Conservation (phyloP, 2,888 invertebrate genomes). For the Eupithecia inturbata region DNA sequence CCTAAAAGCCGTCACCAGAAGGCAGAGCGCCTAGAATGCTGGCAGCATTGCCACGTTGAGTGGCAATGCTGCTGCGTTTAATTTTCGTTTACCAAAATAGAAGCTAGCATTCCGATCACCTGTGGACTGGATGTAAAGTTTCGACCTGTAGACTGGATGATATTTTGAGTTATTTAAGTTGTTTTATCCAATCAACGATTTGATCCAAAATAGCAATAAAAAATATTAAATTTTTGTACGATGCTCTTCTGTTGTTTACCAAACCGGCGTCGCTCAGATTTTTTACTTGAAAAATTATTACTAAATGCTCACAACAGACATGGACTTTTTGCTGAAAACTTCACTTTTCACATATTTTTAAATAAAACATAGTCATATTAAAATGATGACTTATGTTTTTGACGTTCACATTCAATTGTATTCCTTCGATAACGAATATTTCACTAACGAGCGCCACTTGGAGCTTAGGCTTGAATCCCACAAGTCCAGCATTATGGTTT, state of each 20-base stretch:
- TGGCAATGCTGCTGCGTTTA: no score
- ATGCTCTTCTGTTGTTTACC: background rate
- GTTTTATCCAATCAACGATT: background rate
- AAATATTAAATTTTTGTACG: background rate
- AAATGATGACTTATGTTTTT: slow-evolving; percentile 78
- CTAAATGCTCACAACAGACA: slow-evolving; percentile 40
- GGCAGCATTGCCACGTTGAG: no score
- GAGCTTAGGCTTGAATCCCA: slow-evolving; percentile 20
- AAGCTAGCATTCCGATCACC: no score
- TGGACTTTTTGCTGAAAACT: slow-evolving; percentile 60
- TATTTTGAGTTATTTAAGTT: background rate
- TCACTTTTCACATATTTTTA: slow-evolving; percentile 54
- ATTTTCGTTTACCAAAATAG: no score
- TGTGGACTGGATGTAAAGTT: no score
- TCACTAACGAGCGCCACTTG: slow-evolving; percentile 73
- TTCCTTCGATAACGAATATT: slow-evolving; percentile 74
- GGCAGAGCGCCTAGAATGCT: no score
- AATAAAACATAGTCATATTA: slow-evolving; percentile 60
- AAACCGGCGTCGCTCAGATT: background rate
- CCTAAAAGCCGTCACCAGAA: no score
- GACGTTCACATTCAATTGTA: slow-evolving; percentile 81
- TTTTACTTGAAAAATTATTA: slow-evolving; percentile 1
- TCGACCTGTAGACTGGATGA: no score
- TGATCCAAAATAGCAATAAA: background rate
- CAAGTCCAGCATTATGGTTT: background rate